phyloP scores from a whole-genome alignment of 1,140 invertebrate species.

The Bombus picipes region DNA sequence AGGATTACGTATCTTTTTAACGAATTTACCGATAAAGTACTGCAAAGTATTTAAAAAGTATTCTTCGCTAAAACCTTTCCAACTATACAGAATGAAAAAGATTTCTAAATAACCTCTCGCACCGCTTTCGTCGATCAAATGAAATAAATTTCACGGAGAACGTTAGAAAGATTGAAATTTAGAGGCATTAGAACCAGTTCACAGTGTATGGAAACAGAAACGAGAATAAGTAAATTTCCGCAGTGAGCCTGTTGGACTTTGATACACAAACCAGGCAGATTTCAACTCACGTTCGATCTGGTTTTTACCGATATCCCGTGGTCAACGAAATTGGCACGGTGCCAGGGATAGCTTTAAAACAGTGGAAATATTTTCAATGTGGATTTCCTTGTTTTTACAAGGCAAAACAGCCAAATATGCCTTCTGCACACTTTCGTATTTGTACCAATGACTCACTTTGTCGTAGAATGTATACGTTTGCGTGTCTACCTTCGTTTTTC shows the following conservation, averaged over 20 bases:
- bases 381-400: neutral
- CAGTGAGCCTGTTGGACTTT: neutral
- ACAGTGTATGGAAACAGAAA: too few species aligned
- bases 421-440: too few species aligned
- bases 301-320: constrained; percentile 2
- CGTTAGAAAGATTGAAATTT: too few species aligned
- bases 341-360: neutral
- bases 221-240: neutral
- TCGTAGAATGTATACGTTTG: neutral
- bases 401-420: neutral
- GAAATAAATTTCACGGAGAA: too few species aligned
- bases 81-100: too few species aligned
- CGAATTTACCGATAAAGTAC: neutral
- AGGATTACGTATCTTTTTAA: neutral
- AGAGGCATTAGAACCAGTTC: too few species aligned
- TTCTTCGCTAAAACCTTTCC: too few species aligned
- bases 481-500: neutral
- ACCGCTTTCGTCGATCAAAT: too few species aligned
- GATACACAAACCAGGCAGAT: neutral
- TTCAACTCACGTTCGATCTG: neutral
- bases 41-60: too few species aligned
- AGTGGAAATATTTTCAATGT: neutral
- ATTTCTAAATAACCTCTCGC: too few species aligned
- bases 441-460: too few species aligned
- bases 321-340: neutral